Percentiles rank a stretch among this genome's conserved stretches.
These are phyloP conservation scores for Drosophila willistoni DNA, from an alignment of 1,140 invertebrate genomes.

Conservation along the genomic window DNA sequence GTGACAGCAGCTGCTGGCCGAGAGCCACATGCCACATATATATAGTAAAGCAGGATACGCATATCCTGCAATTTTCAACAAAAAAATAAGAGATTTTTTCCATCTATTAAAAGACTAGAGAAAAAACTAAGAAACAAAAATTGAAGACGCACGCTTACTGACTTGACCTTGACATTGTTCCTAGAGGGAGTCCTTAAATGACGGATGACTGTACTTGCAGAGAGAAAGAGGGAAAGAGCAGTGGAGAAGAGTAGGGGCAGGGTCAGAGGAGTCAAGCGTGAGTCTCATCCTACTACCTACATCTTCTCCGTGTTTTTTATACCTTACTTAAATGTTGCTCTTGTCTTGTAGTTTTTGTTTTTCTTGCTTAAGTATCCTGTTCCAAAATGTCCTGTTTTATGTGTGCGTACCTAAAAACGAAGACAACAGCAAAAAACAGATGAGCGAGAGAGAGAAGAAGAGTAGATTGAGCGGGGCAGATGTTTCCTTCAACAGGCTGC, in stretches of 20 bases:
- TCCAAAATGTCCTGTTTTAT: slow-evolving; percentile 20
- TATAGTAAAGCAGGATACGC: slow-evolving; percentile 37
- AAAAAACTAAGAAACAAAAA: slow-evolving; percentile 7
- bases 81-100: slow-evolving; percentile 25
- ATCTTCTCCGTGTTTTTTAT: not conserved
- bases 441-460: slow-evolving; percentile 11
- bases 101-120: slow-evolving; percentile 32
- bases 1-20: slow-evolving; percentile 32
- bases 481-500: slow-evolving; percentile 37
- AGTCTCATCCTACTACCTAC: slow-evolving; percentile 10
- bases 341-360: slow-evolving; percentile 10
- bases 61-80: slow-evolving; percentile 31
- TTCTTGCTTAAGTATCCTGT: slow-evolving; percentile 28
- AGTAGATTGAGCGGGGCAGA: slow-evolving; percentile 34
- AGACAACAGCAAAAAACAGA: slow-evolving; percentile 19
- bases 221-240: not conserved
- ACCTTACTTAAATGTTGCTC: slow-evolving; percentile 23
- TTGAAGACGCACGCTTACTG: slow-evolving; percentile 9
- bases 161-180: slow-evolving; percentile 44
- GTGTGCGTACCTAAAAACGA: slow-evolving; percentile 8
- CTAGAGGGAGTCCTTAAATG: slow-evolving; percentile 12
- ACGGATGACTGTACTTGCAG: not conserved
- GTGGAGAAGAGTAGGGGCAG: not conserved
- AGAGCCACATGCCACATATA: slow-evolving; percentile 18
- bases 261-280: slow-evolving; percentile 13